Percentiles rank a stretch among this genome's conserved stretches.
Evolutionary conservation across 2,797 vertebrate genomes (phyloP).

Genomic region (Erpetoichthys calabaricus): DNA sequence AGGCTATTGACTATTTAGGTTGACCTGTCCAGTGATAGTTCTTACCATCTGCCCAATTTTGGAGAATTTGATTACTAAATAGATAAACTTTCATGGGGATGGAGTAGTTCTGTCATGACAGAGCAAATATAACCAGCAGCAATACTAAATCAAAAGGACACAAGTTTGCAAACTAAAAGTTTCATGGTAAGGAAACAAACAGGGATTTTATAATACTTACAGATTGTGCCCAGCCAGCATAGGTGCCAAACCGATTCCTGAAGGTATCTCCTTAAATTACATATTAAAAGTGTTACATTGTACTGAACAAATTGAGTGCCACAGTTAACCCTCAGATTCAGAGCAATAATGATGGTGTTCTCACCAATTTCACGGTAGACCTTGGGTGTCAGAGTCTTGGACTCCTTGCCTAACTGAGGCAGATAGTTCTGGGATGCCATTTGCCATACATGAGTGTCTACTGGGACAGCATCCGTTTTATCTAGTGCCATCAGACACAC

Average conservation of each 20-base stretch:
- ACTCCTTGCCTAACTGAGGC: conserved; percentile 29
- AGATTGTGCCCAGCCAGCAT: conserved; percentile 73
- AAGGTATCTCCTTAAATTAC: conserved; percentile 63
- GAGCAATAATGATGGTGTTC: conserved; percentile 14
- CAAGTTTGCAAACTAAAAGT: too few relatives aligned
- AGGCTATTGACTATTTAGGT: too few relatives aligned
- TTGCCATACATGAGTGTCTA: conserved; percentile 88
- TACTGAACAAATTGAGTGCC: not conserved
- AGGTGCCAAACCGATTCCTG: conserved; percentile 59
- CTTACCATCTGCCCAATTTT: too few relatives aligned
- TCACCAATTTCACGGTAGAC: conserved; percentile 74
- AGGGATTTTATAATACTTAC: conserved; percentile 34
- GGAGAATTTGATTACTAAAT: too few relatives aligned
- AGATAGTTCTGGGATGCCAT: conserved; percentile 74
- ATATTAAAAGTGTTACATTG: not conserved
- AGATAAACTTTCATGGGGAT: not conserved
- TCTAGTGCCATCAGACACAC: conserved; percentile 85
- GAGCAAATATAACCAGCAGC: not conserved
- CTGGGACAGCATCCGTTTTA: conserved; percentile 72
- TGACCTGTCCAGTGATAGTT: too few relatives aligned
- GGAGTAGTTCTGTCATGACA: not conserved
- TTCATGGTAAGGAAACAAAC: not conserved
- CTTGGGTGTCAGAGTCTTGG: conserved; percentile 65
- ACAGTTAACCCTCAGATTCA: too few relatives aligned
- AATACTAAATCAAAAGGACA: too few relatives aligned